phyloP scores from a whole-genome alignment of 2,888 invertebrate species.

The Metellina segmentata region DNA sequence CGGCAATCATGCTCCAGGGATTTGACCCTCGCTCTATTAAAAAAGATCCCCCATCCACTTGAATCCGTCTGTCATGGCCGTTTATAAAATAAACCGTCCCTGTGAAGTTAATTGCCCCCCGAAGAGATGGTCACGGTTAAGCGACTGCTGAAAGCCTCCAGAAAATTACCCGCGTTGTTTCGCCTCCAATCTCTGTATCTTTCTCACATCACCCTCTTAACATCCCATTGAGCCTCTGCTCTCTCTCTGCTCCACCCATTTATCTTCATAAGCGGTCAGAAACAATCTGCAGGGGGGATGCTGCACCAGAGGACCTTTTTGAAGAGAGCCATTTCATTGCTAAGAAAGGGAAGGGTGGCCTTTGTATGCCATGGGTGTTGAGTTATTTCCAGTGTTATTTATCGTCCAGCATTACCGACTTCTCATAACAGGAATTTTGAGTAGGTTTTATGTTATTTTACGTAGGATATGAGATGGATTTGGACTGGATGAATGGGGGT shows the following conservation, averaged over 20 bases:
- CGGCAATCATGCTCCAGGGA: slow-evolving; percentile 1
- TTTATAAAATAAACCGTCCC: slow-evolving; percentile 55
- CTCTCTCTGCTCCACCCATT: slow-evolving; percentile 43
- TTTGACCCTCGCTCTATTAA: slow-evolving; percentile 37
- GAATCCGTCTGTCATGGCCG: slow-evolving; percentile 4
- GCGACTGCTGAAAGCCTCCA: slow-evolving; percentile 68
- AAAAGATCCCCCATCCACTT: slow-evolving; percentile 1
- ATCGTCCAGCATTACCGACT: too few relatives aligned
- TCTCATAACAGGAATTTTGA: not conserved
- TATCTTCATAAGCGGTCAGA: slow-evolving; percentile 75
- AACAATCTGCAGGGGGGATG: slow-evolving; percentile 51
- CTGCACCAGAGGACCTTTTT: slow-evolving; percentile 8
- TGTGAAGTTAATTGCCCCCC: slow-evolving; percentile 57
- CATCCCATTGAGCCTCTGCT: slow-evolving; percentile 61
- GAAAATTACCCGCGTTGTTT: slow-evolving; percentile 57
- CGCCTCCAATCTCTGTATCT: slow-evolving; percentile 52
- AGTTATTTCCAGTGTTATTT: not conserved
- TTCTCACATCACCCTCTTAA: slow-evolving; percentile 58
- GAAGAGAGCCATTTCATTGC: not conserved
- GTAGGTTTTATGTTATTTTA: not conserved
- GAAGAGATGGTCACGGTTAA: slow-evolving; percentile 63
- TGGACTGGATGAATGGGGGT: too few relatives aligned
- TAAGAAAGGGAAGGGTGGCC: not conserved
- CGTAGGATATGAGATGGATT: too few relatives aligned
- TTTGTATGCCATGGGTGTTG: not conserved